A percentile compares a stretch with the other conserved stretches of the same genome.
These are phyloP conservation scores for Macaria notata DNA, from an alignment of 2,888 invertebrate genomes.

Conservation along the genomic window DNA sequence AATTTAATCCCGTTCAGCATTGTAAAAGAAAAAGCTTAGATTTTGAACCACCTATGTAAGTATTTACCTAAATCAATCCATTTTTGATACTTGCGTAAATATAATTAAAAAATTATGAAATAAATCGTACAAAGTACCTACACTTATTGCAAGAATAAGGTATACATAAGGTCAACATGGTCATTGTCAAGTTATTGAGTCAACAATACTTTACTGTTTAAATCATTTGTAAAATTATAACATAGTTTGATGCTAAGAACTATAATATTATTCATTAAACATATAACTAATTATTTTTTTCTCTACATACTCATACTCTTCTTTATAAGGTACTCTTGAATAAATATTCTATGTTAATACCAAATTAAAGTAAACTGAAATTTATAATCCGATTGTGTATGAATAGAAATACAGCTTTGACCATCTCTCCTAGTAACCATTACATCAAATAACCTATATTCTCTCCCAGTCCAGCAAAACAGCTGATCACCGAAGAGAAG, in stretches of 20 bases:
- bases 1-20: conserved; percentile 51
- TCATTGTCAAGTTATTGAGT: conserved; percentile 3
- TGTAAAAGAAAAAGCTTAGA: conserved; percentile 74
- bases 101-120: neutral
- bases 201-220: neutral
- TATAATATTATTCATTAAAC: too few species aligned
- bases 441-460: neutral
- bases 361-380: too few species aligned
- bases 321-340: too few species aligned
- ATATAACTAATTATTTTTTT: too few species aligned
- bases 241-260: too few species aligned
- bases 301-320: too few species aligned
- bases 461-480: conserved; percentile 83
- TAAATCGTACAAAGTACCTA: neutral
- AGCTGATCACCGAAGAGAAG: conserved; percentile 91
- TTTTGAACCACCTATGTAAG: conserved; percentile 77
- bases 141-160: neutral
- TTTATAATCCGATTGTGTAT: too few species aligned
- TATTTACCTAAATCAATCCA: conserved; percentile 25
- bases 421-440: too few species aligned
- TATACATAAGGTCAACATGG: neutral
- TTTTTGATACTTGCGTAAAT: too few species aligned
- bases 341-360: too few species aligned
- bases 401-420: too few species aligned
- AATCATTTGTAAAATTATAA: too few species aligned